These are phyloP conservation scores for Nephrotoma flavescens DNA, from an alignment of 2,888 invertebrate genomes.

Conservation along the genomic window DNA sequence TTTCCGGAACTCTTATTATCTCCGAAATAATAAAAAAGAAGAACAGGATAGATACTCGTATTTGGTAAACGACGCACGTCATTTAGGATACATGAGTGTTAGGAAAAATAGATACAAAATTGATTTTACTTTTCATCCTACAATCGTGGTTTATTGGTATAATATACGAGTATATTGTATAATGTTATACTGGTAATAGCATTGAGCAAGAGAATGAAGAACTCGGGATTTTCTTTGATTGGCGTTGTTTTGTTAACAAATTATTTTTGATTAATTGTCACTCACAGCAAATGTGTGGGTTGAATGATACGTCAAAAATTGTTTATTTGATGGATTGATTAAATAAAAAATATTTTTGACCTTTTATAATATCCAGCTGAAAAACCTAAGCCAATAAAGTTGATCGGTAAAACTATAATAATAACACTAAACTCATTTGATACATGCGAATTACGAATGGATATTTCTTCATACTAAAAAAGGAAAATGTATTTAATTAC, in stretches of 20 bases:
- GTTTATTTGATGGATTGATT: not conserved
- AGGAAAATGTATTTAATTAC: no score
- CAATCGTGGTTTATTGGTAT: not conserved
- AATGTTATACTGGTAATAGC: not conserved
- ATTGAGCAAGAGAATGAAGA: not conserved
- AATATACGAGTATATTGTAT: not conserved
- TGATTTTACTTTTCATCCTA: not conserved
- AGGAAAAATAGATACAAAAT: not conserved
- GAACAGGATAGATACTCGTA: not conserved
- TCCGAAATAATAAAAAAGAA: not conserved
- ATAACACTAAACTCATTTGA: no score
- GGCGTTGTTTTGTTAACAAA: not conserved
- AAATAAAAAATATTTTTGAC: not conserved
- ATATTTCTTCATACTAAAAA: no score
- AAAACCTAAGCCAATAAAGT: no score
- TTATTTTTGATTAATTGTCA: not conserved
- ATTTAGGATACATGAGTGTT: not conserved
- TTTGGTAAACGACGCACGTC: no score
- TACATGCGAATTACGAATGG: no score
- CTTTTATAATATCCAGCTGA: no score
- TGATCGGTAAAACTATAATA: no score
- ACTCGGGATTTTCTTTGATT: not conserved
- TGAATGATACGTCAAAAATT: not conserved
- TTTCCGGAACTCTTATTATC: not conserved
- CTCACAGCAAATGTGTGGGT: not conserved